Conservation (phyloP, 2,797 vertebrate species). For the Squalus acanthias region DNA sequence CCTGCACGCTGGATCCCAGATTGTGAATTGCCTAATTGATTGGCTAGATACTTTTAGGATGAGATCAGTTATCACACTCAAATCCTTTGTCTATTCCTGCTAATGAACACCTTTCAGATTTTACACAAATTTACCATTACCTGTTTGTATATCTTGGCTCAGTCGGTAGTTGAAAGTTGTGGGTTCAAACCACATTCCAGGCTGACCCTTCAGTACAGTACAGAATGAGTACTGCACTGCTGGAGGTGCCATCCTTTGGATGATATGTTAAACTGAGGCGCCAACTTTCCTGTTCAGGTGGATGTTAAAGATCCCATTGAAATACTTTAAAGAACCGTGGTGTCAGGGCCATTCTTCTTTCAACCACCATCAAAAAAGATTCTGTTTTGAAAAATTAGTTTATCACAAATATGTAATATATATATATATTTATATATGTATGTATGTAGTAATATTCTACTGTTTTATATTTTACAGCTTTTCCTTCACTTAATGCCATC, state of each 20-base stretch:
- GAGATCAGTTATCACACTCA: not conserved
- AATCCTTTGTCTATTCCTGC: not conserved
- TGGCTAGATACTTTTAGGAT: not conserved
- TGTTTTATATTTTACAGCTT: not conserved
- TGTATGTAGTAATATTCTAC: not conserved
- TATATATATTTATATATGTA: not conserved
- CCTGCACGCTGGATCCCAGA: not conserved
- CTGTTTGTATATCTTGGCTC: not conserved
- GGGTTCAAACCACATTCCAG: not conserved
- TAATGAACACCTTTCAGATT: not conserved
- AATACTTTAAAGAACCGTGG: not conserved
- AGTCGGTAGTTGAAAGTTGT: not conserved
- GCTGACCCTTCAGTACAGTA: not conserved
- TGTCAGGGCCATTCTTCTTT: not conserved
- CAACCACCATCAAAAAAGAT: not conserved
- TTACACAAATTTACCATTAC: not conserved
- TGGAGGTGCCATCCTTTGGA: not conserved
- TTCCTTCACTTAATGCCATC: conserved; percentile 18
- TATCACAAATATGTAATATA: not conserved
- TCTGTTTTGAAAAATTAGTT: not conserved
- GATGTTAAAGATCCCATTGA: not conserved
- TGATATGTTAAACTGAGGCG: not conserved
- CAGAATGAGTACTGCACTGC: not conserved
- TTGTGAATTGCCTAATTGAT: not conserved
- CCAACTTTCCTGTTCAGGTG: not conserved